Evolutionary conservation across 2,888 invertebrate species (phyloP).

Genomic region (Hydraecia micacea): DNA sequence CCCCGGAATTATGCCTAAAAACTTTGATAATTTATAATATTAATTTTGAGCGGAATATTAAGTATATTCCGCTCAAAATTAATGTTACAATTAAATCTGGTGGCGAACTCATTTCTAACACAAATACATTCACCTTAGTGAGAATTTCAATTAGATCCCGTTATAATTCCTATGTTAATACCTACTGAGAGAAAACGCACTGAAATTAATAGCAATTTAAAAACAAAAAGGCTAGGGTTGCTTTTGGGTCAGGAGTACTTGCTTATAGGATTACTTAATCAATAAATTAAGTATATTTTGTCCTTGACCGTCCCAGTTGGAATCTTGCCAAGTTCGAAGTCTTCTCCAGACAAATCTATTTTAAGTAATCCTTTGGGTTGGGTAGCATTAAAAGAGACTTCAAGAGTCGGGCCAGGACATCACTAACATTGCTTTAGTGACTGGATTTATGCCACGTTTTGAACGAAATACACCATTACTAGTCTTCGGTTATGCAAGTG

Average conservation of each 20-base stretch:
- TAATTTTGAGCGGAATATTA: too few species aligned
- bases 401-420: background rate
- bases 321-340: slow-evolving; percentile 2
- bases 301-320: slow-evolving; percentile 15
- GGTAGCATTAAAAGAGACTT: background rate
- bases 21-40: slow-evolving; percentile 29
- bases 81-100: slow-evolving; percentile 32
- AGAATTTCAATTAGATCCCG: slow-evolving; percentile 41
- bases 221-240: background rate
- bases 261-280: background rate
- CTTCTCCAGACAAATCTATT: slow-evolving; percentile 8
- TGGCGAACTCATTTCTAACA: slow-evolving; percentile 17
- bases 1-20: background rate
- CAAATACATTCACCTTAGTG: slow-evolving; percentile 35
- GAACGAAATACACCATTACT: background rate
- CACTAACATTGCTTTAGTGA: background rate
- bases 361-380: slow-evolving; percentile 24
- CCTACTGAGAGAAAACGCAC: background rate
- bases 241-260: background rate
- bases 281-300: background rate
- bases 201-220: background rate
- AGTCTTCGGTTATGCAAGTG: too few species aligned
- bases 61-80: slow-evolving; percentile 37
- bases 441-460: background rate
- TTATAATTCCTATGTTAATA: slow-evolving; percentile 27